Conservation (phyloP, 2,113 vertebrate genomes). For the Ifrita kowaldi region DNA sequence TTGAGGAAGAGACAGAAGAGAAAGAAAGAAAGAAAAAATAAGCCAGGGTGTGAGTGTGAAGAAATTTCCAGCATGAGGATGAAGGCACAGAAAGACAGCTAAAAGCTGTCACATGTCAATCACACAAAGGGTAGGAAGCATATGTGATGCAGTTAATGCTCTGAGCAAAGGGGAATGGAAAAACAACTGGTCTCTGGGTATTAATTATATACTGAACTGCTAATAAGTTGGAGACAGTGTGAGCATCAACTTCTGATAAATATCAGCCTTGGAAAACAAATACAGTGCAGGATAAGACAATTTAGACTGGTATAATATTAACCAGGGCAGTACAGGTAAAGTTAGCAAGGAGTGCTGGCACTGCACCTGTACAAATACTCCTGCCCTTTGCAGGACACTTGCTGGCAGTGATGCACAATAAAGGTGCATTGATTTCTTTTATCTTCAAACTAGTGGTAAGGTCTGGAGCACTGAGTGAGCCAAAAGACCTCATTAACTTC, state of each 20-base stretch:
- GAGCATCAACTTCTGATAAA: neutral
- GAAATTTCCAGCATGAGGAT: neutral
- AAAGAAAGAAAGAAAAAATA: neutral
- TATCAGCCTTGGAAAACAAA: conserved; percentile 13
- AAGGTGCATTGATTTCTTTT: conserved; percentile 61
- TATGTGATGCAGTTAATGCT: conserved; percentile 12
- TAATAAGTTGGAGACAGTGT: conserved; percentile 12
- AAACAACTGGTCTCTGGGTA: conserved; percentile 17
- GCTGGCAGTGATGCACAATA: conserved; percentile 40
- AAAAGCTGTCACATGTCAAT: conserved; percentile 56
- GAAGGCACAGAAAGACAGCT: conserved; percentile 1
- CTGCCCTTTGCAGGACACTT: conserved; percentile 19
- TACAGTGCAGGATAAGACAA: neutral
- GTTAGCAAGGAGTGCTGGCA: neutral
- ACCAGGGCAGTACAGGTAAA: neutral
- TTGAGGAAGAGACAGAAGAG: neutral
- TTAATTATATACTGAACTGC: conserved; percentile 48
- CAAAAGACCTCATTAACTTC: conserved; percentile 64
- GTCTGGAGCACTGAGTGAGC: conserved; percentile 55
- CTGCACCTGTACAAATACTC: conserved; percentile 52
- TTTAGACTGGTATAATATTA: conserved; percentile 44
- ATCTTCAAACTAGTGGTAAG: conserved; percentile 27
- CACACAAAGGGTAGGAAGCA: conserved; percentile 50
- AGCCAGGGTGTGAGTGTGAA: neutral
- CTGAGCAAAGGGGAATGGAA: neutral